Conservation (phyloP, 2,113 vertebrate genomes). For the Balaenoptera acutorostrata region DNA sequence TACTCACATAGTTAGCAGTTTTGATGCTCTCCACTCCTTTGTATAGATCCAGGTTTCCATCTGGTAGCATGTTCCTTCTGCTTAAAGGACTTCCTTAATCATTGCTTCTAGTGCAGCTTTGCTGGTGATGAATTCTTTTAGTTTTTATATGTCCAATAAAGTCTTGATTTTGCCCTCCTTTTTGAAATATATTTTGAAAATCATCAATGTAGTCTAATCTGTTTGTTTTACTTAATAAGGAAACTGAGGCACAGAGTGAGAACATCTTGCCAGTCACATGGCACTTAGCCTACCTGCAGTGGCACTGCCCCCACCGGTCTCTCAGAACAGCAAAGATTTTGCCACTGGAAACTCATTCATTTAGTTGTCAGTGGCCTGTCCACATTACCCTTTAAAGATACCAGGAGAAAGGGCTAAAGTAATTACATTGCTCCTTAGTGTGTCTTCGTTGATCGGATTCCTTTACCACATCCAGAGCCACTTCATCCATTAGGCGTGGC, state of each 20-base stretch:
- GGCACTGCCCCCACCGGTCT: neutral
- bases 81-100: neutral
- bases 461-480: neutral
- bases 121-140: neutral
- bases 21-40: neutral
- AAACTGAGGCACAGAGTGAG: neutral
- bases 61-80: neutral
- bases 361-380: neutral
- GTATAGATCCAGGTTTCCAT: neutral
- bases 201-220: neutral
- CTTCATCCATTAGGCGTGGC: neutral
- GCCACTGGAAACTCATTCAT: neutral
- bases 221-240: neutral
- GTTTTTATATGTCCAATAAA: neutral
- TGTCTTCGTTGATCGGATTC: neutral
- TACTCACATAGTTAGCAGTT: neutral
- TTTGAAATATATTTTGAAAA: neutral
- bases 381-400: neutral
- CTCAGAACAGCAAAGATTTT: neutral
- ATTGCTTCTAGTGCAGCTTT: neutral
- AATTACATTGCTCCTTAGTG: neutral
- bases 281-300: neutral
- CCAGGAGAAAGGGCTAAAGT: neutral
- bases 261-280: neutral
- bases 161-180: neutral